phyloP scores from a whole-genome alignment of 1,140 invertebrate genomes.

The Drosophila serrata region DNA sequence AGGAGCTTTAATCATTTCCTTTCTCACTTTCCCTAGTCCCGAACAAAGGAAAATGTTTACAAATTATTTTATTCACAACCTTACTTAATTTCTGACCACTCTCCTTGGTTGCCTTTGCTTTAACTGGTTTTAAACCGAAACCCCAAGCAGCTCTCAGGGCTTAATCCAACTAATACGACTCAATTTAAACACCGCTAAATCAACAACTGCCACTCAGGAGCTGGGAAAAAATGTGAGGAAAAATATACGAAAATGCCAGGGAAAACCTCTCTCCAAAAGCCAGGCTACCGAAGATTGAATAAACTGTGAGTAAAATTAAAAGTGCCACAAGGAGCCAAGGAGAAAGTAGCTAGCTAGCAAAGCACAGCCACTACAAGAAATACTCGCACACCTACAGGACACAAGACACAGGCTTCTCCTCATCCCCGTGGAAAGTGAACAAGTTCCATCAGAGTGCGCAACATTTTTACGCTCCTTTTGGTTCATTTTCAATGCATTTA shows the following conservation, averaged over 20 bases:
- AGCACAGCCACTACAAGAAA: conserved; percentile 11
- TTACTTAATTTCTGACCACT: neutral
- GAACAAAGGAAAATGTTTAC: no score
- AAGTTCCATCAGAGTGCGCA: conserved; percentile 73
- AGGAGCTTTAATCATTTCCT: no score
- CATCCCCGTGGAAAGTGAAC: conserved; percentile 19
- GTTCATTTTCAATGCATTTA: conserved; percentile 85
- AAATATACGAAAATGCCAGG: conserved; percentile 4
- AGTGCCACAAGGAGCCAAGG: conserved; percentile 62
- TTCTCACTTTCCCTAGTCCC: neutral
- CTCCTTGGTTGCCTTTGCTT: neutral
- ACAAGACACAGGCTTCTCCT: neutral
- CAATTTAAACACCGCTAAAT: conserved; percentile 85
- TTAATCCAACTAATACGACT: conserved; percentile 80
- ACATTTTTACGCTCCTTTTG: conserved; percentile 84
- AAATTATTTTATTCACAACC: neutral
- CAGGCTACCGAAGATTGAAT: conserved; percentile 70
- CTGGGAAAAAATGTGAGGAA: conserved; percentile 7
- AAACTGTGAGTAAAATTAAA: conserved; percentile 82
- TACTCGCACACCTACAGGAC: conserved; percentile 41
- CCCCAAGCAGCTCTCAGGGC: conserved; percentile 58
- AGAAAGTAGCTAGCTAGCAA: conserved; percentile 20
- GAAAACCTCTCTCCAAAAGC: conserved; percentile 34
- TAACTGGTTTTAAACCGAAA: conserved; percentile 25
- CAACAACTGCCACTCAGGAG: conserved; percentile 81